A percentile compares a stretch with the other conserved stretches of the same genome.
Conservation (phyloP, 2,888 invertebrate genomes). For the Matsumyia berberina region DNA sequence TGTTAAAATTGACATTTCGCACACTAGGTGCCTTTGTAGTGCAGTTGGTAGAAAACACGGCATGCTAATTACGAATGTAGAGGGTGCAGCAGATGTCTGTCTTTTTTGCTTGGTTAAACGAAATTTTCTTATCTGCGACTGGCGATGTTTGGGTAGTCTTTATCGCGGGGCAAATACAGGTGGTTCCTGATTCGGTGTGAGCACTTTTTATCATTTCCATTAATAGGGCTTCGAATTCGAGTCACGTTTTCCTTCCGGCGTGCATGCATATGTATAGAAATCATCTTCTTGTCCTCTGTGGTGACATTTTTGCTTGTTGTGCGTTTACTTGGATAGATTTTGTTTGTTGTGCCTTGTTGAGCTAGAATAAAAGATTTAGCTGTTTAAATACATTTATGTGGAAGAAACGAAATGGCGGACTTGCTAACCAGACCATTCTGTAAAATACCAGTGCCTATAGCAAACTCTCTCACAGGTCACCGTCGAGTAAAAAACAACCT, state of each 20-base stretch:
- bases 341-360: not conserved
- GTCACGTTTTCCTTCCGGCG: conserved; percentile 79
- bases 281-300: conserved; percentile 1
- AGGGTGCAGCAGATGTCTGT: conserved; percentile 70
- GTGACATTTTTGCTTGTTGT: not conserved
- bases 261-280: conserved; percentile 7
- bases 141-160: conserved; percentile 17
- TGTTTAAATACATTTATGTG: too few species aligned
- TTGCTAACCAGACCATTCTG: too few species aligned
- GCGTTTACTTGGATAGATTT: not conserved
- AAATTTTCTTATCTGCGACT: conserved; percentile 32
- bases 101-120: conserved; percentile 41
- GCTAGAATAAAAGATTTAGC: not conserved
- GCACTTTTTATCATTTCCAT: conserved; percentile 13
- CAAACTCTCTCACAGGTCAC: too few species aligned
- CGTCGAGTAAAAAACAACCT: too few species aligned
- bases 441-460: too few species aligned
- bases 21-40: conserved; percentile 57
- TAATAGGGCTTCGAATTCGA: conserved; percentile 78
- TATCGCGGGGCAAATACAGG: conserved; percentile 22
- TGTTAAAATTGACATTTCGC: conserved; percentile 67
- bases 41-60: conserved; percentile 55
- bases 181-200: conserved; percentile 21
- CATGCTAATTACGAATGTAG: conserved; percentile 72
- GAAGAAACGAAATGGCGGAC: too few species aligned